Conservation (phyloP, 1,140 invertebrate genomes). For the Pseudomyrmex cubaensis region DNA sequence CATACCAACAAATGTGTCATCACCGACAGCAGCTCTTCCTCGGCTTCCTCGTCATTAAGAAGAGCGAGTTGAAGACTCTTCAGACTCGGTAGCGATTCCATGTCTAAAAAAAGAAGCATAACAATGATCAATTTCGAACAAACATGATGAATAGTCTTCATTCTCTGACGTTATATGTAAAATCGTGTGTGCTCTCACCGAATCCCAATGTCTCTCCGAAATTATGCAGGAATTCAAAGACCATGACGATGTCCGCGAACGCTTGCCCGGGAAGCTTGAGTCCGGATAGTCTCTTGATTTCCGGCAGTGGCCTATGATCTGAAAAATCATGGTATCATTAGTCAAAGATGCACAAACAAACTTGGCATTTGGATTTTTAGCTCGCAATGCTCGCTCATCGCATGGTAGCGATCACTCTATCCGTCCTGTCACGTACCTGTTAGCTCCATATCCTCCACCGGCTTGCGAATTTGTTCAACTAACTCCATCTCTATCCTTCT, state of each 20-base stretch:
- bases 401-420: slow-evolving; percentile 15
- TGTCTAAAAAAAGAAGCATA: slow-evolving; percentile 85
- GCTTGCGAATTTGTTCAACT: slow-evolving; percentile 93
- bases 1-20: slow-evolving; percentile 96
- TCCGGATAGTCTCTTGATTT: slow-evolving; percentile 92
- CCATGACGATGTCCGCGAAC: slow-evolving; percentile 96
- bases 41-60: slow-evolving; percentile 92
- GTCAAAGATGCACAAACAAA: not conserved
- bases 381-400: not conserved
- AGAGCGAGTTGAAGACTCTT: slow-evolving; percentile 94
- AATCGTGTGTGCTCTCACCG: slow-evolving; percentile 86
- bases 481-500: slow-evolving; percentile 94
- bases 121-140: not conserved
- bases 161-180: not conserved
- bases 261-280: slow-evolving; percentile 93
- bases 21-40: slow-evolving; percentile 94
- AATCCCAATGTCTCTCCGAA: slow-evolving; percentile 97
- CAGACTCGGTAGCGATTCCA: slow-evolving; percentile 94
- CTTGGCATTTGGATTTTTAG: not conserved
- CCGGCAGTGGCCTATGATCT: slow-evolving; percentile 91
- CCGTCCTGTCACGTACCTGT: slow-evolving; percentile 82
- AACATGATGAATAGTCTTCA: not conserved
- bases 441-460: slow-evolving; percentile 94
- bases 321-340: slow-evolving; percentile 44
- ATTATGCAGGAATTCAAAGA: slow-evolving; percentile 97